phyloP scores from a whole-genome alignment of 2,797 vertebrate species.

The Gobionotothen gibberifrons region DNA sequence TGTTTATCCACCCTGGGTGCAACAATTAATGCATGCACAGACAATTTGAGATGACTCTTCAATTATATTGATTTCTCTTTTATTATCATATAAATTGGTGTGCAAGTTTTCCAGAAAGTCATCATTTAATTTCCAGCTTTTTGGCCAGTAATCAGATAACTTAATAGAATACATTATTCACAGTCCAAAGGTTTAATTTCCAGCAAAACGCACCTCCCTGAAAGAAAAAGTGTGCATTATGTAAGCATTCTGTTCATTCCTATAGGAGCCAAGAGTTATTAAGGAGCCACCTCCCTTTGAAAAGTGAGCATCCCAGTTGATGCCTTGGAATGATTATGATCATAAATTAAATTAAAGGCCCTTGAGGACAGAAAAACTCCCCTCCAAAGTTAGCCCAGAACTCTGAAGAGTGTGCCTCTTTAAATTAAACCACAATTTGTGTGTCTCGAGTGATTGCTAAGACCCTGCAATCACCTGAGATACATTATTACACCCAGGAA shows the following conservation, averaged over 20 bases:
- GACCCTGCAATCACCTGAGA: constrained; percentile 50
- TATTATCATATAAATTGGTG: neutral
- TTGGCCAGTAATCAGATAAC: constrained; percentile 41
- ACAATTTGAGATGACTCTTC: neutral
- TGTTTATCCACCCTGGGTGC: neutral
- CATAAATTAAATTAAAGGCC: constrained; percentile 66
- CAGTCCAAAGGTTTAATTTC: constrained; percentile 41
- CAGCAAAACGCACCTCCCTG: constrained; percentile 24
- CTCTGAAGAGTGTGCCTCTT: constrained; percentile 40
- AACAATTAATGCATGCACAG: neutral
- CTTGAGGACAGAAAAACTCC: constrained; percentile 44
- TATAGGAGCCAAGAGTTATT: constrained; percentile 55
- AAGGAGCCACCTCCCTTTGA: constrained; percentile 34
- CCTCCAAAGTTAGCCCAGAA: constrained; percentile 36
- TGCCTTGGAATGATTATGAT: constrained; percentile 59
- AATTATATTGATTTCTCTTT: constrained; percentile 8
- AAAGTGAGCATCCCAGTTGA: constrained; percentile 55
- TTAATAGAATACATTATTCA: constrained; percentile 49
- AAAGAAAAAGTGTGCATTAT: constrained; percentile 39
- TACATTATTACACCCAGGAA: constrained; percentile 42
- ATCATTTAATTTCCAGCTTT: too few species aligned
- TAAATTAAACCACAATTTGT: constrained; percentile 51
- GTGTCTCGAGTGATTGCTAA: constrained; percentile 26
- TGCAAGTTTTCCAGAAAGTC: constrained; percentile 6
- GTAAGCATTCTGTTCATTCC: constrained; percentile 60